Evolutionary conservation across 2,888 invertebrate species (phyloP), one percentile per base, ranked within the genome.

Genomic region (Erebia ligea): DNA sequence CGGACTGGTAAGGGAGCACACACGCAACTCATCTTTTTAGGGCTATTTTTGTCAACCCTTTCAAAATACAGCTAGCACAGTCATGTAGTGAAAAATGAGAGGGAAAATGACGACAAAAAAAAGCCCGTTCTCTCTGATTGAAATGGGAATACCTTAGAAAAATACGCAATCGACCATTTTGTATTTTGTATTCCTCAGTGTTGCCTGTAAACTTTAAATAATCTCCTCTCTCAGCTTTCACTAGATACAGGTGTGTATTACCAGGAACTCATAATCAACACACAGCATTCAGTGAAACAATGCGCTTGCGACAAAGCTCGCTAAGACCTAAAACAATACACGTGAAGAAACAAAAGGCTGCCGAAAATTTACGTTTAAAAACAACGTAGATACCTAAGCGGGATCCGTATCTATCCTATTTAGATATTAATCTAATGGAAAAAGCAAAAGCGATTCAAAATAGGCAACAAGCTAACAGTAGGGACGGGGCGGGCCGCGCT

Each of bases 381-480:
- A 93, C 92, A 91, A 91, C 88, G 89, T 89, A 92, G 92, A 92
- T 93, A 91, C 91, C 90, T 90, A 90, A 90, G 85, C 89, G 86
- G 91, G 90, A 90, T 90, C 89, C 89, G 90, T 92, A 93, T 93
- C 93, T 92, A 92, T 93, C 93, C 93, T 93, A 93, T 93, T 93
- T 93, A 93, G 93, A 93, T 93, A 93, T 93, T 93, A 93, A 93
- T 93, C 93, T 93, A 90, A 92, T 92, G 92, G 93, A 93, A 93
- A 93, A 92, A 93, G 92, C 92, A 92, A 91, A 90, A 90, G 92
- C 92, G 91, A 92, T 93, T 92, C 93, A 91, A 91, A 93, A 92
- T 92, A 92, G 93, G 92, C 92, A 91, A 93, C 92, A 92, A 93
- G 92, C 92, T 92, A 92, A 90, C 92, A 91, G 91, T 89, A 90